phyloP scores from a whole-genome alignment of 2,888 invertebrate species.

The Heliconius sara region DNA sequence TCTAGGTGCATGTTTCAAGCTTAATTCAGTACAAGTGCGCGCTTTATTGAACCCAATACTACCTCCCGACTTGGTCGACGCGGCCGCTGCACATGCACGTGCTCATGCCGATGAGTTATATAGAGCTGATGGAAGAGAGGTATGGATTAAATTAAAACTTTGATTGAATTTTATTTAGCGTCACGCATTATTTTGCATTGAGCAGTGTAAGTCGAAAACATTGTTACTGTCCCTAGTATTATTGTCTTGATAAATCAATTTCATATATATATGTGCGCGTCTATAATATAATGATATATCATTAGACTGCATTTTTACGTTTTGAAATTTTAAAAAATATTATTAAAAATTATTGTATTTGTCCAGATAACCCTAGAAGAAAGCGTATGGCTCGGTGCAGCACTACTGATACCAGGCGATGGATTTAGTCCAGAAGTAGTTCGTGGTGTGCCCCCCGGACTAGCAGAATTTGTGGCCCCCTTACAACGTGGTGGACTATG shows the following conservation, averaged over 20 bases:
- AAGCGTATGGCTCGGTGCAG: slow-evolving; percentile 94
- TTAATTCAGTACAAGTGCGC: slow-evolving; percentile 97
- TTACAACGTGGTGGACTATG: slow-evolving; percentile 94
- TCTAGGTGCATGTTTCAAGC: slow-evolving; percentile 96
- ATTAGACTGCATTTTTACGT: too few species aligned
- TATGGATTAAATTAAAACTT: slow-evolving; percentile 50
- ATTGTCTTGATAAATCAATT: too few species aligned
- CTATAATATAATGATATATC: too few species aligned
- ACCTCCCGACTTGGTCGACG: slow-evolving; percentile 85
- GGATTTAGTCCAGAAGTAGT: slow-evolving; percentile 99
- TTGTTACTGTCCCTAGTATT: too few species aligned
- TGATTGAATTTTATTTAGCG: not conserved
- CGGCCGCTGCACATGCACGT: slow-evolving; percentile 91
- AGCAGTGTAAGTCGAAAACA: not conserved
- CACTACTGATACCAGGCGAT: slow-evolving; percentile 97
- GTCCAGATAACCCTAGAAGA: slow-evolving; percentile 91
- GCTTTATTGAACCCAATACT: slow-evolving; percentile 88
- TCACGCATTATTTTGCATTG: not conserved
- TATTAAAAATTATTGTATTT: not conserved
- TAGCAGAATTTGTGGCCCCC: slow-evolving; percentile 93
- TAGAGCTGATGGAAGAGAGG: slow-evolving; percentile 94
- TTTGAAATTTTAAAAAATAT: not conserved
- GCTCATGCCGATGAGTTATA: slow-evolving; percentile 96
- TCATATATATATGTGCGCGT: too few species aligned
- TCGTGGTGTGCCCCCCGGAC: slow-evolving; percentile 95